Percentiles rank a stretch among this genome's conserved stretches.
phyloP scores from a whole-genome alignment of 2,113 vertebrate genomes.

The Lepisosteus oculatus region DNA sequence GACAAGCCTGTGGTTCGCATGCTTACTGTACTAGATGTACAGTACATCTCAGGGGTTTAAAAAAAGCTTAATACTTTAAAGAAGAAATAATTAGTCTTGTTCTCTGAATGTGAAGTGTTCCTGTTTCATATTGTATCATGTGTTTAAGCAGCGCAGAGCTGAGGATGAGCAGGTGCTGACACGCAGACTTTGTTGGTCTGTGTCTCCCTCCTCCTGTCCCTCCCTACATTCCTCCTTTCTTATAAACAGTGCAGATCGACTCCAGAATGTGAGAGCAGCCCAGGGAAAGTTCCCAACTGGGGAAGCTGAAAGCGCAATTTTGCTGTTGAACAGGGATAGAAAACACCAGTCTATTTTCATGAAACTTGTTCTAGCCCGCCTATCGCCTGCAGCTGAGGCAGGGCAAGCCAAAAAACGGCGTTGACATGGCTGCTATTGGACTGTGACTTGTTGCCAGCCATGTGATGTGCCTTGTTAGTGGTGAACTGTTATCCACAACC shows the following conservation, averaged over 20 bases:
- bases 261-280: neutral
- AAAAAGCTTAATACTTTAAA: slow-evolving; percentile 27
- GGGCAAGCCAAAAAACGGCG: too few species aligned
- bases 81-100: neutral
- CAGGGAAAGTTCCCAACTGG: neutral
- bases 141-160: neutral
- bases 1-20: slow-evolving; percentile 29
- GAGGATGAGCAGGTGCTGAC: neutral
- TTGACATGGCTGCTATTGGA: too few species aligned
- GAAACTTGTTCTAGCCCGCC: too few species aligned
- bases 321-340: neutral
- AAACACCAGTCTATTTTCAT: neutral
- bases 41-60: slow-evolving; percentile 64
- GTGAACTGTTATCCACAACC: too few species aligned
- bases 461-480: too few species aligned
- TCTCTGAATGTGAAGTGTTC: slow-evolving; percentile 7
- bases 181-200: neutral
- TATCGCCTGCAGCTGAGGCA: too few species aligned
- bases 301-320: neutral
- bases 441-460: too few species aligned
- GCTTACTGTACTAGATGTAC: slow-evolving; percentile 34
- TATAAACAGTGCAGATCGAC: neutral
- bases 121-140: neutral
- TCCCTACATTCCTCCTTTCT: neutral
- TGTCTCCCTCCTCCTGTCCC: neutral